These are phyloP conservation scores for Phymastichus coffea DNA, from an alignment of 1,140 invertebrate genomes.

Conservation along the genomic window DNA sequence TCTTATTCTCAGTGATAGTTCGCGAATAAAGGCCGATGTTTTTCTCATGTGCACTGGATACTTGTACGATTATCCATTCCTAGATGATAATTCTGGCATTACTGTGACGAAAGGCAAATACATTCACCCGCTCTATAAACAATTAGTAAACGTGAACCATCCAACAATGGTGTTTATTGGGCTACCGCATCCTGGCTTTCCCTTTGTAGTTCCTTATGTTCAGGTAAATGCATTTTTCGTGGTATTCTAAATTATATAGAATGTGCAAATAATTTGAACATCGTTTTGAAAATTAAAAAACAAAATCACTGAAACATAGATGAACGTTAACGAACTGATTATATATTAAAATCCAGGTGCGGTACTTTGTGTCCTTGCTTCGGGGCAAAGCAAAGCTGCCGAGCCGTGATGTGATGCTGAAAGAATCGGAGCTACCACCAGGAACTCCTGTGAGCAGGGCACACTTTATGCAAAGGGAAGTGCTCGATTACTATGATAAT, in stretches of 20 bases:
- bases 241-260: neutral
- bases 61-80: conserved; percentile 66
- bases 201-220: conserved; percentile 70
- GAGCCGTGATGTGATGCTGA: conserved; percentile 20
- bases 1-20: conserved; percentile 34
- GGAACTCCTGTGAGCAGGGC: conserved; percentile 35
- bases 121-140: conserved; percentile 72
- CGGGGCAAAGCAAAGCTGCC: conserved; percentile 57
- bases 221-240: conserved; percentile 57
- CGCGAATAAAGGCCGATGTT: conserved; percentile 23
- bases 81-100: conserved; percentile 62
- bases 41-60: conserved; percentile 61
- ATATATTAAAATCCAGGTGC: conserved; percentile 46
- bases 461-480: conserved; percentile 35
- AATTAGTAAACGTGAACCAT: conserved; percentile 70
- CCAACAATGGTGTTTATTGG: conserved; percentile 75
- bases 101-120: conserved; percentile 61
- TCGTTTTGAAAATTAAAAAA: neutral
- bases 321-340: neutral
- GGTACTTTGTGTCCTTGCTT: conserved; percentile 61
- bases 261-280: neutral
- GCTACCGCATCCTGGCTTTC: conserved; percentile 56
- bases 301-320: neutral
- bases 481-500: conserved; percentile 45
- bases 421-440: conserved; percentile 5